A percentile compares a stretch with the other conserved stretches of the same genome.
phyloP scores from a whole-genome alignment of 2,888 invertebrate genomes.

The Gortyna flavago region DNA sequence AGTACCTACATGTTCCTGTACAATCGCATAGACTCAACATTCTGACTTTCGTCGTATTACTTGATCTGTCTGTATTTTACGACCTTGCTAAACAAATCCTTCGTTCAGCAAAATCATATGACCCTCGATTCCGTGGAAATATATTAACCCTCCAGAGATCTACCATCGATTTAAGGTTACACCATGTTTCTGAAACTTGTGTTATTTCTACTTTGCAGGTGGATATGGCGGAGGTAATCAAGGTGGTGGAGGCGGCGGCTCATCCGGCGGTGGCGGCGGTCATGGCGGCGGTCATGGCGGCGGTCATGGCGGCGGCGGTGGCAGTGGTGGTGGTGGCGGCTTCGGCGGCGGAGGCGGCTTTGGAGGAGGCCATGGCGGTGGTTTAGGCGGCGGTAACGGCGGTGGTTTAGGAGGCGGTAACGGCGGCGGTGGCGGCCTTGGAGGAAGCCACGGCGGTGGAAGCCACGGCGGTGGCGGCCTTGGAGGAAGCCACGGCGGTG shows the following conservation, averaged over 20 bases:
- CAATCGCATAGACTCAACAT: neutral
- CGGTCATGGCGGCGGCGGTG: slow-evolving; percentile 20
- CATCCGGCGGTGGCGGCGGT: slow-evolving; percentile 29
- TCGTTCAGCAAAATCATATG: neutral
- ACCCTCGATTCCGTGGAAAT: neutral
- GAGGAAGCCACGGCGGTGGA: neutral
- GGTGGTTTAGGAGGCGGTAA: neutral
- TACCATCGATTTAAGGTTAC: neutral
- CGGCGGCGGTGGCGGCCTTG: slow-evolving; percentile 12
- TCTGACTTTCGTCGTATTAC: neutral
- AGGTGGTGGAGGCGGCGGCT: slow-evolving; percentile 62
- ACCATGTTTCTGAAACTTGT: neutral
- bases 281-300: slow-evolving; percentile 30
- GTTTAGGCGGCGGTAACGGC: slow-evolving; percentile 1
- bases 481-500: neutral
- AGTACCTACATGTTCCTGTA: neutral
- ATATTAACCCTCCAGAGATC: neutral
- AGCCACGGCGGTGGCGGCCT: slow-evolving; percentile 16
- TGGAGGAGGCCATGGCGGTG: neutral
- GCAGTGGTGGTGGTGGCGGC: slow-evolving; percentile 36
- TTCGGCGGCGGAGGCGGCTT: slow-evolving; percentile 31
- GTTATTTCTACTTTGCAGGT: slow-evolving; percentile 35
- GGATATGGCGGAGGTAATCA: slow-evolving; percentile 50
- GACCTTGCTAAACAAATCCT: neutral
- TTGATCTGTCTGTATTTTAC: neutral